A percentile compares a stretch with the other conserved stretches of the same genome.
These are phyloP conservation scores for Calephelis virginiensis DNA, from an alignment of 1,140 invertebrate genomes.

Conservation along the genomic window DNA sequence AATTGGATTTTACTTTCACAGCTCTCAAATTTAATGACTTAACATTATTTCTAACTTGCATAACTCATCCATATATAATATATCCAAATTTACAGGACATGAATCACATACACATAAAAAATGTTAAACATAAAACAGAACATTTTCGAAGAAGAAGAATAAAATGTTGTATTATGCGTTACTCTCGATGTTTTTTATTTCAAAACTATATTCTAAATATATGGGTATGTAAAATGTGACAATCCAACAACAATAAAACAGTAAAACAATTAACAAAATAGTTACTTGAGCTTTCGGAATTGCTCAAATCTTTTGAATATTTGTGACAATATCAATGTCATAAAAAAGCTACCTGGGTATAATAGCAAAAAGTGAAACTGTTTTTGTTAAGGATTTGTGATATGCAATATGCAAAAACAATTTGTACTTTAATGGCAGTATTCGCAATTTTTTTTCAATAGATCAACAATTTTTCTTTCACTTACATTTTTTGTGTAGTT, in stretches of 20 bases:
- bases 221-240: not conserved
- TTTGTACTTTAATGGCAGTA: not conserved
- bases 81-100: too few relatives aligned
- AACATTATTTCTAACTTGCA: too few relatives aligned
- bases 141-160: too few relatives aligned
- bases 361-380: constrained; percentile 1
- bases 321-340: not conserved
- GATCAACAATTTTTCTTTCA: constrained; percentile 6
- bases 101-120: too few relatives aligned
- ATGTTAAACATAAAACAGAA: too few relatives aligned
- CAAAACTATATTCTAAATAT: too few relatives aligned
- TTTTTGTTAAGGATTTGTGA: constrained; percentile 3
- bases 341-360: constrained; percentile 7
- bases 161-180: too few relatives aligned
- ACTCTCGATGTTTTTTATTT: too few relatives aligned
- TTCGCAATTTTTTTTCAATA: not conserved
- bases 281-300: not conserved
- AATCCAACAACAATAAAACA: constrained; percentile 7
- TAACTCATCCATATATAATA: too few relatives aligned
- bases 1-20: too few relatives aligned
- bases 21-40: too few relatives aligned
- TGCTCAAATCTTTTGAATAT: not conserved
- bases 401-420: not conserved
- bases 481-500: not conserved
- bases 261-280: not conserved